Evolutionary conservation across 2,888 invertebrate genomes (phyloP), one percentile per base, ranked within the genome.

Genomic region (Lasioglossum pauxillum): DNA sequence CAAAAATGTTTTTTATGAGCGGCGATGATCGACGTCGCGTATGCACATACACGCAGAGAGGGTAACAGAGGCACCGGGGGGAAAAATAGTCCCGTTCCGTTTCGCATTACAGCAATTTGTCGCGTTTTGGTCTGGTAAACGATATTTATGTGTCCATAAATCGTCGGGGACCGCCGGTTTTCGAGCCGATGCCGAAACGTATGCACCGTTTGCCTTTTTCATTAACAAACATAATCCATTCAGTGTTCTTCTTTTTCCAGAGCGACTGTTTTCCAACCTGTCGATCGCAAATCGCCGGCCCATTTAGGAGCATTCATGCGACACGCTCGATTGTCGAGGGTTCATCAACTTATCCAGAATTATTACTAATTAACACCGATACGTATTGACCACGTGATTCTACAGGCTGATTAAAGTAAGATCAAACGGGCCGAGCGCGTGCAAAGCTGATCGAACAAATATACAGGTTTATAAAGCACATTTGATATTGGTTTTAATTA

Each of bases 111-210:
- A 53, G 73, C 57, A 57, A 79, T 72, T 79, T 79, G 73, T 78
- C 79, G 79, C 44, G 73, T 79, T 79, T 79, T 73, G 73, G 72
- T 79, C 35, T 44, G 73, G 60, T 79, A 79, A 79, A 79, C 79
- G 73, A 79, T 79, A 79, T 79, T 79, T 79, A 79, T 79, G 79
- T 41, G 53, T 44, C 73, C 41, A 79, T 79, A 79, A 79, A 79
- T 79, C 19, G 41, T 44, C 35, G 38, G 41, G 69, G 23, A 5
- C 38, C 23, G 38, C 38, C 38, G 38, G 1, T 69, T 69, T 23
- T 4, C n/a, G 60, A 41, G 23, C 69, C 69, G 35, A 69, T 69
- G 23, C n/a, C 23, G 38, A 10, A 38, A 12, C 69, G 38, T 35
- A 41, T 41, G 19, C 23, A 12, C 69, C 69, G 69, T 69, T 69